These are phyloP conservation scores for Seladonia tumulorum DNA, from an alignment of 2,888 invertebrate species.

Conservation along the genomic window DNA sequence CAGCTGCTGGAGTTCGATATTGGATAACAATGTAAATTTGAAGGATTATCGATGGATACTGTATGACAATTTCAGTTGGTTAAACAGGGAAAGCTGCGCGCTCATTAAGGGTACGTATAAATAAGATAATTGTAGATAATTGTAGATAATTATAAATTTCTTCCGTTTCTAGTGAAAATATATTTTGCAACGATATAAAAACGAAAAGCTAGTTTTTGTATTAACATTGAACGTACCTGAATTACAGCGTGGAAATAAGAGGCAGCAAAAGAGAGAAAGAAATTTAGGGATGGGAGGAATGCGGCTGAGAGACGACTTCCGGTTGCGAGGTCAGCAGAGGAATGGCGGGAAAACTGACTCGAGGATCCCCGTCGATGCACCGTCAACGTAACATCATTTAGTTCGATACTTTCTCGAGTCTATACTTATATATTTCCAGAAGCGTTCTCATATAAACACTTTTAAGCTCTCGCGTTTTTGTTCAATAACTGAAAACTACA, in stretches of 20 bases:
- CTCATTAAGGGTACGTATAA: not conserved
- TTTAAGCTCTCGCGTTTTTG: not conserved
- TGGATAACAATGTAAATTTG: slow-evolving; percentile 57
- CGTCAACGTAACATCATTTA: slow-evolving; percentile 57
- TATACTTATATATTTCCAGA: slow-evolving; percentile 20
- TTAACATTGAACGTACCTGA: not conserved
- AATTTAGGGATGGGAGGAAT: slow-evolving; percentile 35
- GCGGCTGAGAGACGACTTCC: slow-evolving; percentile 51
- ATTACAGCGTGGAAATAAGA: not conserved
- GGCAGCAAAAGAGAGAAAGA: slow-evolving; percentile 4
- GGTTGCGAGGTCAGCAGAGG: slow-evolving; percentile 45
- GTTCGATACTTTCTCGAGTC: slow-evolving; percentile 41
- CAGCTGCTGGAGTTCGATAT: slow-evolving; percentile 49
- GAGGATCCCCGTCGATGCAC: slow-evolving; percentile 31
- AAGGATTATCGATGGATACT: slow-evolving; percentile 48
- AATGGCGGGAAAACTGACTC: slow-evolving; percentile 57
- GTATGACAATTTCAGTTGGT: slow-evolving; percentile 39
- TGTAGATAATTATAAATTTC: not conserved
- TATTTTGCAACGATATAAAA: not conserved
- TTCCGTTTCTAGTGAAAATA: not conserved
- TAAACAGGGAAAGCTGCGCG: slow-evolving; percentile 22
- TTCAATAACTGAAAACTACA: not conserved
- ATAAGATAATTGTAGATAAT: too few species aligned
- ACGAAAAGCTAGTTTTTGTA: not conserved
- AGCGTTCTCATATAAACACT: slow-evolving; percentile 43